These are phyloP conservation scores for Heliothis virescens DNA, from an alignment of 1,140 invertebrate genomes.

Conservation along the genomic window DNA sequence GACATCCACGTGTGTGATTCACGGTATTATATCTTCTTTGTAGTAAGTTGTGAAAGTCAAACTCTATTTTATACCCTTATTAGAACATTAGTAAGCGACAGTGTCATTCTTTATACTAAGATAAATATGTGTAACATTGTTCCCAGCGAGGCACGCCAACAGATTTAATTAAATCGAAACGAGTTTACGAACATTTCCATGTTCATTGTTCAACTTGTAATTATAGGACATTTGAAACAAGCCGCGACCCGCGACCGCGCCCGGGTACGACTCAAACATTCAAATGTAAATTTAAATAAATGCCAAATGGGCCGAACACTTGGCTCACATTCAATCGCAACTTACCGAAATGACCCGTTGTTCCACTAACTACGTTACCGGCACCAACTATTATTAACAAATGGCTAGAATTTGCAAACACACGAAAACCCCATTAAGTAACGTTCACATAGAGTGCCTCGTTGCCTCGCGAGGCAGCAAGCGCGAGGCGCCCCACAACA, in stretches of 20 bases:
- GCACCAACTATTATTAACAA: background rate
- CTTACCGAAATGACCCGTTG: background rate
- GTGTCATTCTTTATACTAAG: too few relatives aligned
- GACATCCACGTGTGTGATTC: too few relatives aligned
- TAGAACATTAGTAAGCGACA: too few relatives aligned
- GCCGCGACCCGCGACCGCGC: background rate
- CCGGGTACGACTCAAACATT: background rate
- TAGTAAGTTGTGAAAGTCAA: too few relatives aligned
- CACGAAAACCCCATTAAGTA: slow-evolving; percentile 3
- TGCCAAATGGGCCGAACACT: background rate
- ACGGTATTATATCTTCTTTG: too few relatives aligned
- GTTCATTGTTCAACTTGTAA: slow-evolving; percentile 10
- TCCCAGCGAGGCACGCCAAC: background rate
- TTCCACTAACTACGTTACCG: background rate
- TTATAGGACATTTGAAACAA: background rate
- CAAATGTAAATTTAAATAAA: slow-evolving; percentile 5
- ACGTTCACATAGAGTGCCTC: background rate
- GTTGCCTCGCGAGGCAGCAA: background rate
- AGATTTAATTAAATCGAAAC: slow-evolving; percentile 20
- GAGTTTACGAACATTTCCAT: background rate
- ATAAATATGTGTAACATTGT: too few relatives aligned
- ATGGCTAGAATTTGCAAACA: slow-evolving; percentile 2
- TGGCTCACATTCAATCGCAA: slow-evolving; percentile 2
- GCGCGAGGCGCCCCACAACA: background rate
- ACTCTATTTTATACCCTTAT: too few relatives aligned